Conservation (phyloP, 2,113 vertebrate species). For the Galeopterus variegatus region DNA sequence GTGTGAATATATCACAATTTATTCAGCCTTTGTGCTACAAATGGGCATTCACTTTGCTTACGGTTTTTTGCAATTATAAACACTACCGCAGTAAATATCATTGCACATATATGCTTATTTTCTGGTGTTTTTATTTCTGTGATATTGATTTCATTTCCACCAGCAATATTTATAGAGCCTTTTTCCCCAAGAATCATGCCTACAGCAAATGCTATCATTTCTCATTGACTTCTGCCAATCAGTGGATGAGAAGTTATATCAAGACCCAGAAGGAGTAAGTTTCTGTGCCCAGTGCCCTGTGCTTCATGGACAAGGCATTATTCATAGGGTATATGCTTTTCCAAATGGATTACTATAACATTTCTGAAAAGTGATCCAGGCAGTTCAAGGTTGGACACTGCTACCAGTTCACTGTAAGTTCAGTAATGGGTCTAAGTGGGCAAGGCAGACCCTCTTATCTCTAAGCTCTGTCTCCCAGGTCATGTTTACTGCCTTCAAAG, state of each 20-base stretch:
- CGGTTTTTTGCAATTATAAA: conserved; percentile 18
- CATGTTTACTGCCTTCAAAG: background rate
- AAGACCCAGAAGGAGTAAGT: background rate
- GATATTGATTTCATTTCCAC: background rate
- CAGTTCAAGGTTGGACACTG: background rate
- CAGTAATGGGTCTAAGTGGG: background rate
- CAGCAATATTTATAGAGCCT: background rate
- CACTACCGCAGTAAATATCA: background rate
- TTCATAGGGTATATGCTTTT: background rate
- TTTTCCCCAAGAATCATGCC: background rate
- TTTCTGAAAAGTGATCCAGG: conserved; percentile 14
- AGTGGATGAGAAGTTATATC: background rate
- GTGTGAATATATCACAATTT: background rate
- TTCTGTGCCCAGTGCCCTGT: background rate
- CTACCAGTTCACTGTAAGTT: background rate
- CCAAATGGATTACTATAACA: background rate
- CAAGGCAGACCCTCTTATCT: background rate
- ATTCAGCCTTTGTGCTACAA: background rate
- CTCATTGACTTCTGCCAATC: background rate
- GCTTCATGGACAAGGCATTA: background rate
- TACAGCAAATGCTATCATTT: background rate
- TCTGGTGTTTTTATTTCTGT: conserved; percentile 28
- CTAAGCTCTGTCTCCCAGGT: background rate
- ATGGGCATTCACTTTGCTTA: background rate
- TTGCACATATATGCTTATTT: background rate